Evolutionary conservation across 2,113 vertebrate species (phyloP), one percentile per base, ranked within the genome.

Genomic region (Cranoglanis bouderius): DNA sequence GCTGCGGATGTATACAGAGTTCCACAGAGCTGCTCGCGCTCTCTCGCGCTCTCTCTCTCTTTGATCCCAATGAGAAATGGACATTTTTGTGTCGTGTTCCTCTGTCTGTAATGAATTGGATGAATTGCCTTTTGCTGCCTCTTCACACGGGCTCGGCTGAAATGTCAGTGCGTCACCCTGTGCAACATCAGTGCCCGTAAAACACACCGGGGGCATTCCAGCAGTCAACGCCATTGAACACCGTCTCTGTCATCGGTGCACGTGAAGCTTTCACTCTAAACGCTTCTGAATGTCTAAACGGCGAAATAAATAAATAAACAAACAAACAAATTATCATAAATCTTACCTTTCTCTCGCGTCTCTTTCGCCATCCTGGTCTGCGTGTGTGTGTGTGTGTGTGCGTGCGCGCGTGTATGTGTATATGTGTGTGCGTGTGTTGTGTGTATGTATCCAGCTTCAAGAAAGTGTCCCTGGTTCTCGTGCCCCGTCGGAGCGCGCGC

Each of bases 91-190:
- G 16, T 72, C 67, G 9, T 9, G 67, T 6, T 70, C n/a, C 32
- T 67, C 16, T 38, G 21, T 16, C 1, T 63, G 61, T 2, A 2
- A 32, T 35, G 65, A 67, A 14, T 10, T 18, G 13, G 70, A 72
- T 40, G 70, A 1, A 72, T 26, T 46, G 72, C 21, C 40, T 5
- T 75, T 0, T 46, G 5, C 40, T 75, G 72, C 9, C 80, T 51
- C 43, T 43, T 4, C 38, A 3, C 72, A 14, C 40, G 38, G 7
- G 57, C 74, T 87, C 12, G 59, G 49, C 18, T 51, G 78, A 82
- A 87, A 82, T 57, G 78, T 82, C 86, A 55, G 86, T 87, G 86
- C 86, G 86, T 87, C 86, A 87, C 86, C 86, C 63, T 67, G 59
- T 26, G 53, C 10, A 57, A 35, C 78, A 32, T 81, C 78, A 8